A percentile compares a stretch with the other conserved stretches of the same genome.
Conservation (phyloP, 2,797 vertebrate genomes). For the Octomys mimax region DNA sequence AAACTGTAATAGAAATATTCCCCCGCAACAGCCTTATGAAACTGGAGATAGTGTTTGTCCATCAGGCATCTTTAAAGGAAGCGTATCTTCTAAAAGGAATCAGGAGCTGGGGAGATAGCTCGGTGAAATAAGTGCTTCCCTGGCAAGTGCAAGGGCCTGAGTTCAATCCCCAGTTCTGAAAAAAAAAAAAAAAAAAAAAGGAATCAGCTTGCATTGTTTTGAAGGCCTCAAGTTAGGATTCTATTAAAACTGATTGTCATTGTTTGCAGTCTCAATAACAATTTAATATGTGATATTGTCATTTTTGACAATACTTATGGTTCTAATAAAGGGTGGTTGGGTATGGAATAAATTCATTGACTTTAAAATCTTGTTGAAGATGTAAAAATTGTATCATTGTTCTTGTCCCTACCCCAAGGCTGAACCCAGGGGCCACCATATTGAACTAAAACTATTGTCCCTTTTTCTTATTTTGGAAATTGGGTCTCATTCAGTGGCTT, state of each 20-base stretch:
- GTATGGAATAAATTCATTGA: neutral
- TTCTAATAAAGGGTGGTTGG: neutral
- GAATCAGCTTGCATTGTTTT: conserved; percentile 40
- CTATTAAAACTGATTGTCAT: conserved; percentile 22
- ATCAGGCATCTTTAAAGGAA: conserved; percentile 37
- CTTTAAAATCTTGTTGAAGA: neutral
- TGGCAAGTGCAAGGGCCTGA: too few species aligned
- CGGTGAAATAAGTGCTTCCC: too few species aligned
- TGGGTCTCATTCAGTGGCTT: neutral
- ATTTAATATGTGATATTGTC: conserved; percentile 6
- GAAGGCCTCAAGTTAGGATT: conserved; percentile 22
- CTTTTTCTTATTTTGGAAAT: neutral
- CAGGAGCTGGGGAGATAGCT: too few species aligned
- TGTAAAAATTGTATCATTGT: conserved; percentile 10
- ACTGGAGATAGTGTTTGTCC: conserved; percentile 37
- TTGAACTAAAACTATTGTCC: neutral
- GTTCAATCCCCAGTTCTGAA: too few species aligned
- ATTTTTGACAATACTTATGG: conserved; percentile 39
- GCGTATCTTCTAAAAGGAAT: neutral
- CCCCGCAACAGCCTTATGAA: neutral
- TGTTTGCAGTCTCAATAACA: conserved; percentile 16
- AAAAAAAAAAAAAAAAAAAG: too few species aligned
- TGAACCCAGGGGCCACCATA: neutral
- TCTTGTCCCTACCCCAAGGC: neutral
- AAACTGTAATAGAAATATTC: conserved; percentile 18